Percentiles rank a stretch among this genome's conserved stretches.
Evolutionary conservation across 2,797 vertebrate genomes (phyloP).

Genomic region (Aselliscus stoliczkanus): DNA sequence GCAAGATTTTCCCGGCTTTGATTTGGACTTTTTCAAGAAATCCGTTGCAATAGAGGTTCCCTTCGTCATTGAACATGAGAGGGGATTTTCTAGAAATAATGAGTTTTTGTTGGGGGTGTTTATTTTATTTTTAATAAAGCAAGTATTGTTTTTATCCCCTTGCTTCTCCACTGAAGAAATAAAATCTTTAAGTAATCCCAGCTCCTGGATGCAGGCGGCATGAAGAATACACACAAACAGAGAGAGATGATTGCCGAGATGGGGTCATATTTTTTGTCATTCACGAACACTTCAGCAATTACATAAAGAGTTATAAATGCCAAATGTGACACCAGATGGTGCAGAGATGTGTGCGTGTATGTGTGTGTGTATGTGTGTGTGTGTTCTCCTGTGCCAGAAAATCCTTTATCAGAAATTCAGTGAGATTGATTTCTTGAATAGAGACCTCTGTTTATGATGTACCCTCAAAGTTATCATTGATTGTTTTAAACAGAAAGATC

Average conservation of each 20-base stretch:
- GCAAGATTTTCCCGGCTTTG: constrained; percentile 57
- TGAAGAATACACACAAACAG: not conserved
- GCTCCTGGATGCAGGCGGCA: not conserved
- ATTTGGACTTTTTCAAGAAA: constrained; percentile 51
- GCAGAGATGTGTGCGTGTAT: not conserved
- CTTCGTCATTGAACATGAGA: constrained; percentile 43
- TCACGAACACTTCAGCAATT: not conserved
- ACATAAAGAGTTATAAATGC: not conserved
- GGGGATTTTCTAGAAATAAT: constrained; percentile 63
- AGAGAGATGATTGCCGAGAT: constrained; percentile 28
- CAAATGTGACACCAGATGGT: not conserved
- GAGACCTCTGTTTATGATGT: not conserved
- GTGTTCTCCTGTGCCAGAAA: not conserved
- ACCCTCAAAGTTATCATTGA: not conserved
- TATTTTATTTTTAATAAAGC: constrained; percentile 66
- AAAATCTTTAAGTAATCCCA: constrained; percentile 49
- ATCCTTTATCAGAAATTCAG: not conserved
- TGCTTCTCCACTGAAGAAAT: constrained; percentile 41
- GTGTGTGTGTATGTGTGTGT: not conserved
- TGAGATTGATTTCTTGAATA: not conserved
- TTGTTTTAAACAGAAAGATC: not conserved
- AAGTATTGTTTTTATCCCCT: constrained; percentile 53
- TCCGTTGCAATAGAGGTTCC: constrained; percentile 33
- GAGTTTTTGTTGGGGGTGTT: constrained; percentile 56
- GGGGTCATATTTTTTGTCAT: not conserved